phyloP scores from a whole-genome alignment of 1,140 invertebrate genomes.

The Magallana ariakensis region DNA sequence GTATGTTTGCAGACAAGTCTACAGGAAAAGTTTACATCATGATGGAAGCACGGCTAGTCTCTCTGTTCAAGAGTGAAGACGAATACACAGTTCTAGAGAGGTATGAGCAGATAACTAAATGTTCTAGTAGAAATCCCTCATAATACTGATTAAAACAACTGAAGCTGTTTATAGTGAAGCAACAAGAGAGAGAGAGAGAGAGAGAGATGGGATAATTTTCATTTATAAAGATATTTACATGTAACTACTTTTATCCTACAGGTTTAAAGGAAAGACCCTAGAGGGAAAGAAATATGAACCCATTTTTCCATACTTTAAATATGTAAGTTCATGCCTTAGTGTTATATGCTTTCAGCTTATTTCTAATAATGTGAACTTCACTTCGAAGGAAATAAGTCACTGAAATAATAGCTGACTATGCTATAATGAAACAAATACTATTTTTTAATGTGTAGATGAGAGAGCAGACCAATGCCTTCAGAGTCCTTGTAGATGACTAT shows the following conservation, averaged over 20 bases:
- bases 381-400: neutral
- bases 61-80: constrained; percentile 88
- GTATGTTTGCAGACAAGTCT: constrained; percentile 82
- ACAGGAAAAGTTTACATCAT: constrained; percentile 90
- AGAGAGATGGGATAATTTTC: no score
- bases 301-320: constrained; percentile 92
- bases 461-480: constrained; percentile 87
- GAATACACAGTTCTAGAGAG: constrained; percentile 85
- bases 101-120: constrained; percentile 63
- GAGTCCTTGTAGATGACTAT: constrained; percentile 93
- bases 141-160: no score
- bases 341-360: neutral
- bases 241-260: constrained; percentile 43
- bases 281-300: constrained; percentile 93
- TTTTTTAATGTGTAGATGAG: constrained; percentile 77
- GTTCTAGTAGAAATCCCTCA: no score
- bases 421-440: no score
- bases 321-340: constrained; percentile 73
- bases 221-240: no score
- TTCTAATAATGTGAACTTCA: neutral
- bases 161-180: no score
- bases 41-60: constrained; percentile 90
- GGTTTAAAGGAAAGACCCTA: constrained; percentile 89
- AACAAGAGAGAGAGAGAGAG: neutral
- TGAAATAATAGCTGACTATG: no score